Evolutionary conservation across 92 coral and sea anemone genomes (phyloP), one percentile per base, ranked within the genome.

Genomic region (Umimayanthus kanabou): DNA sequence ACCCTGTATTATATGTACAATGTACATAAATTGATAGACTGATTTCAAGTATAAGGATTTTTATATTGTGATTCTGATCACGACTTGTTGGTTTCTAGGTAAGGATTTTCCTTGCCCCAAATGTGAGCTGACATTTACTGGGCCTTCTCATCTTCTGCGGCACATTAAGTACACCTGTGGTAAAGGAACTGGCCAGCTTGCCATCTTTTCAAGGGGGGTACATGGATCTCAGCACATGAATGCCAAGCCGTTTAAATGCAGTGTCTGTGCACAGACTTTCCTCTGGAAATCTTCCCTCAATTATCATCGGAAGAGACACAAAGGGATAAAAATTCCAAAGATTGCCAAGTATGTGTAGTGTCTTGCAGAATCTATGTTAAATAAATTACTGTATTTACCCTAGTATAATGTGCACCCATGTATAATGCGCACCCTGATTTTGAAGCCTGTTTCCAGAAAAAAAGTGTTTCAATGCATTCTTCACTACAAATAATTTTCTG

Each of bases 261-360:
- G 86, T 69, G 86, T 82, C 15, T 82, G 86, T 69, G 77, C 86
- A n/a, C 86, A 82, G n/a, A 82, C 86, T 5, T 82, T 82, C 76
- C 86, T 82, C 23, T 82, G 86, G 86, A 82, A 67, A 45, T 82
- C 86, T n/a, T 82, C 86, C 61, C 77, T 82, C 77, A 82, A 82
- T 73, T 82, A 40, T 25, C 86, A 82, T 71, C 39, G 86, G 61
- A 82, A 82, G 66, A 82, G 66, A 82, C 86, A 82, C 77, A 82
- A 67, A 26, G 86, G 86, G 22, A 82, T 82, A 53, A 67, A 42
- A 25, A 77, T 82, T 26, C 40, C 86, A 6, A 82, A 82, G 61
- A 20, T 40, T 42, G 58, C 64, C 43, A 82, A 50, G 86, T 82
- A 82, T 14, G 76, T 67, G 23, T 49, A 80, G 5, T 77, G 8